Evolutionary conservation across 2,113 vertebrate genomes (phyloP), one percentile per base, ranked within the genome.

Genomic region (Orycteropus afer): DNA sequence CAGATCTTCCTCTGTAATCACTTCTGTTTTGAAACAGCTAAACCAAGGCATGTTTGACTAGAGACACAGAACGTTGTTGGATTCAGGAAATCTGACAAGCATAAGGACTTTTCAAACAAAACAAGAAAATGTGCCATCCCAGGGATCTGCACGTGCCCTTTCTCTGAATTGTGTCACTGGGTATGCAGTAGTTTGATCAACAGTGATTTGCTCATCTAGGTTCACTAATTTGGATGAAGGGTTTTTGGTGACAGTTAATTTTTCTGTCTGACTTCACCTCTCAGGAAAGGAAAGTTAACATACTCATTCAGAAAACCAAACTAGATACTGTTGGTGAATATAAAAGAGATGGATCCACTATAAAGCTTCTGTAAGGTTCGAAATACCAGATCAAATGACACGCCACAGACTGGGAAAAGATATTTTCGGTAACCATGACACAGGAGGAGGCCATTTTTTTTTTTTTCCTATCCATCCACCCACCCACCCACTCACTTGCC

Each of bases 201-300:
- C 7, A 88, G 49, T 59, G n/a, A 11, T 90, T 86, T 69, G 69
- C 12, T 74, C 40, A 77, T 93, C 51, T 17, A 74, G 40, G 20
- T 77, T 90, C 91, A 78, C 49, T 94, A 73, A 87, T 79, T 87
- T 37, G 23, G 29, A 57, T 82, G 42, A 76, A 92, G 92, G 45
- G 40, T 79, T 95, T 96, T 95, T 94, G 55, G 32, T 86, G 61
- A 67, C 57, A 89, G 15, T 63, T 85, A 67, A 81, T 37, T 92
- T 86, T 94, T 91, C 45, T 83, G 17, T 86, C 80, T 78, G 69
- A 76, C 34, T 87, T 91, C 7, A 71, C 34, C 18, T 81, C 34
- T 96, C 40, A 84, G 73, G 59, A 84, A 81, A 78, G 83, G 59
- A 94, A 63, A 95, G 27, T 92, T 78, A 91, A 47, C 32, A 27